Conservation (phyloP, 2,888 invertebrate species). For the Entomobrya proxima region DNA sequence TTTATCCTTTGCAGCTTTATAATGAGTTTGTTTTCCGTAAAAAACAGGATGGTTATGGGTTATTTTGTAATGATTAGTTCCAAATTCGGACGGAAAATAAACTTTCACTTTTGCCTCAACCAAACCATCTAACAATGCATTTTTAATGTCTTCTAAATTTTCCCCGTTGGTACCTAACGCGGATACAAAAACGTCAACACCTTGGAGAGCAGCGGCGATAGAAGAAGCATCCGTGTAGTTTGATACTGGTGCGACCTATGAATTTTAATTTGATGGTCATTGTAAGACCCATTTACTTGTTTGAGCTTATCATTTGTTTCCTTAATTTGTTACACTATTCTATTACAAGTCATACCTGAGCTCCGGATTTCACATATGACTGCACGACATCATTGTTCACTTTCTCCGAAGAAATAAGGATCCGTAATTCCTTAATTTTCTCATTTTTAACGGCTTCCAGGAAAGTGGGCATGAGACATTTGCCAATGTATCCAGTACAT, state of each 20-base stretch:
- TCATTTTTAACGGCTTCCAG: conserved; percentile 21
- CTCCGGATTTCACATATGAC: conserved; percentile 13
- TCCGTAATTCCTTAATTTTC: conserved; percentile 28
- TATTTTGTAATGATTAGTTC: conserved; percentile 43
- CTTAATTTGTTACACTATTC: too few relatives aligned
- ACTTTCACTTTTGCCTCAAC: conserved; percentile 36
- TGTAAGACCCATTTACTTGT: too few relatives aligned
- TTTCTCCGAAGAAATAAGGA: conserved; percentile 10
- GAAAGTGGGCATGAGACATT: conserved; percentile 32
- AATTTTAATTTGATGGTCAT: too few relatives aligned
- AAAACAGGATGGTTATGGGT: conserved; percentile 1
- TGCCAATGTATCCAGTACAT: conserved; percentile 43
- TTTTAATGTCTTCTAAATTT: conserved; percentile 1
- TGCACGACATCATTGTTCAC: conserved; percentile 2
- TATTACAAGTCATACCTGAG: too few relatives aligned
- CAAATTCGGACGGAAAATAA: conserved; percentile 59
- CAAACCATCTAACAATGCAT: conserved; percentile 27
- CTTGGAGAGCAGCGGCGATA: background rate
- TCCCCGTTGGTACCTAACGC: conserved; percentile 30
- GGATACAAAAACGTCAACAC: conserved; percentile 36
- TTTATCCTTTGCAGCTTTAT: conserved; percentile 11
- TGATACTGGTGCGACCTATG: background rate
- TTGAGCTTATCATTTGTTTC: too few relatives aligned
- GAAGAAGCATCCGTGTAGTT: background rate
- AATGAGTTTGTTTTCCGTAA: conserved; percentile 31